Evolutionary conservation across 2,113 vertebrate genomes (phyloP).

Genomic region (Donacobius atricapilla): DNA sequence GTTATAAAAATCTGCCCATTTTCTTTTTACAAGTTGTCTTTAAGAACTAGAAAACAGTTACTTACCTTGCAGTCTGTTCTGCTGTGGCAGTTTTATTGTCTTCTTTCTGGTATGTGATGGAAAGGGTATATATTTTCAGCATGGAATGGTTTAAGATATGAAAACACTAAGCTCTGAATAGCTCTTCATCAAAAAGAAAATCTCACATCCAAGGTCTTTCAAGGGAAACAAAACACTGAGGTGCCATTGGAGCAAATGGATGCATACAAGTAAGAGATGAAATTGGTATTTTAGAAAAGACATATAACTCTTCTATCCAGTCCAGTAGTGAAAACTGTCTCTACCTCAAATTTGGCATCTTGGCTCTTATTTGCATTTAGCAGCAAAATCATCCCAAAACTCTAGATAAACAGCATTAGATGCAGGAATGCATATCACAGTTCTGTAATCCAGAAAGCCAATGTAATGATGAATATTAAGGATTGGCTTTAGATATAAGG

Average conservation of each 20-base stretch:
- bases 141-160: neutral
- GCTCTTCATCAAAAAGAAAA: slow-evolving; percentile 10
- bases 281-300: neutral
- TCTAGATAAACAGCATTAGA: neutral
- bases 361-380: neutral
- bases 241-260: neutral
- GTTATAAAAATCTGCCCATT: slow-evolving; percentile 13
- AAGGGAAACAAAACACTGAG: slow-evolving; percentile 5
- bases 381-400: neutral
- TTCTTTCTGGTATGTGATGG: neutral
- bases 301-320: fast-evolving
- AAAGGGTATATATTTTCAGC: slow-evolving; percentile 52
- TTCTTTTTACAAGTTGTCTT: slow-evolving; percentile 39
- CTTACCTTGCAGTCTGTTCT: slow-evolving; percentile 43
- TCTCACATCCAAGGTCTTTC: neutral
- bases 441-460: neutral
- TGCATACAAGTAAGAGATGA: neutral
- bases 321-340: neutral
- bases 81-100: slow-evolving; percentile 51
- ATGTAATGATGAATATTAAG: neutral
- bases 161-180: slow-evolving; percentile 16
- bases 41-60: slow-evolving; percentile 43
- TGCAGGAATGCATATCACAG: neutral
- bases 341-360: neutral
- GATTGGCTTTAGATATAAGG: neutral